Evolutionary conservation across 2,113 vertebrate genomes (phyloP).

Genomic region (Hydrochoerus hydrochaeris): DNA sequence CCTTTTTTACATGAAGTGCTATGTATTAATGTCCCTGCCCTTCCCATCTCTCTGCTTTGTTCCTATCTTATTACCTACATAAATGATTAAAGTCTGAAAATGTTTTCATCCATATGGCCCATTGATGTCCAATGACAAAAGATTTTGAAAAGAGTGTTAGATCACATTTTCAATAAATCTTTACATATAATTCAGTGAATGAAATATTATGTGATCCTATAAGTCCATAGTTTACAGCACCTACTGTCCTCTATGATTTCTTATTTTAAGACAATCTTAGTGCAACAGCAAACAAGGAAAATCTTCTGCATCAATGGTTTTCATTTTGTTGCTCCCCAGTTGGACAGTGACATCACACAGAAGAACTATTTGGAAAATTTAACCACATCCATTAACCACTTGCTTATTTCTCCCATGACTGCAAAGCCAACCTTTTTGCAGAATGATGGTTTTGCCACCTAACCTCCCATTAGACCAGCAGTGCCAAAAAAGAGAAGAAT

Average conservation of each 20-base stretch:
- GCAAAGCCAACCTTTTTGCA: not conserved
- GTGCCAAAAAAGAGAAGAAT: not conserved
- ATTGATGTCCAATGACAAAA: constrained; percentile 36
- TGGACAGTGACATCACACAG: not conserved
- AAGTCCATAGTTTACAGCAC: not conserved
- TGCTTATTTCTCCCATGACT: not conserved
- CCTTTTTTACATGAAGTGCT: not conserved
- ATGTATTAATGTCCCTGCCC: not conserved
- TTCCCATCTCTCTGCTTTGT: not conserved
- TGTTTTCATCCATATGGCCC: not conserved
- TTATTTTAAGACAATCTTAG: constrained; percentile 9
- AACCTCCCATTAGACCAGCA: not conserved
- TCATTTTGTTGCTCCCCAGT: not conserved
- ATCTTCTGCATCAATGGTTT: not conserved
- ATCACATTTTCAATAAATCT: not conserved
- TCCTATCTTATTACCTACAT: not conserved
- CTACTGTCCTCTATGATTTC: not conserved
- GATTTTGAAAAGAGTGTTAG: constrained; percentile 39
- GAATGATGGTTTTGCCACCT: not conserved
- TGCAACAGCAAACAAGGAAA: constrained; percentile 14
- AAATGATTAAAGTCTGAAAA: constrained; percentile 52
- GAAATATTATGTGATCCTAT: not conserved
- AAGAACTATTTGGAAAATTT: not conserved
- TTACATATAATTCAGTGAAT: constrained; percentile 24
- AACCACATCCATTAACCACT: not conserved